Evolutionary conservation across 1,140 invertebrate genomes (phyloP).

Genomic region (Procambarus virginalis): DNA sequence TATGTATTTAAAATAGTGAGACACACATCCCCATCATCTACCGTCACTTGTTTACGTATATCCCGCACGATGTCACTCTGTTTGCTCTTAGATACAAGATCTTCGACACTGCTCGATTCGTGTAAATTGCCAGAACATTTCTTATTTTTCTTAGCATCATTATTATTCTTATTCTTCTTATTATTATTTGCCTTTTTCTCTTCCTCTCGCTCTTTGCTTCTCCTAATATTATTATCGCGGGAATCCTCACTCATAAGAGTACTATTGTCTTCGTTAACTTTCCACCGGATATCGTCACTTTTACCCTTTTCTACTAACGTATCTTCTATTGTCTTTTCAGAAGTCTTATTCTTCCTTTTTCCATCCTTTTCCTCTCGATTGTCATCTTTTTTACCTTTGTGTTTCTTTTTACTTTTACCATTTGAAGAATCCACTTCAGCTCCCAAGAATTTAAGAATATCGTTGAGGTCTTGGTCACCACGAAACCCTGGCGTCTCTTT

Average conservation of each 20-base stretch:
- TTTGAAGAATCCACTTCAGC: constrained; percentile 52
- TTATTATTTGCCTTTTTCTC: constrained; percentile 51
- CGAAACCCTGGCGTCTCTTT: constrained; percentile 45
- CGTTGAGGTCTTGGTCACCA: constrained; percentile 62
- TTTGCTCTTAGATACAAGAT: constrained; percentile 67
- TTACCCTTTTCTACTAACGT: constrained; percentile 15
- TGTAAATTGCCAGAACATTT: constrained; percentile 45
- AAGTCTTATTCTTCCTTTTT: constrained; percentile 13
- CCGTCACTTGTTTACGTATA: constrained; percentile 67
- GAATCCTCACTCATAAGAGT: constrained; percentile 14
- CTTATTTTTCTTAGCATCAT: constrained; percentile 53
- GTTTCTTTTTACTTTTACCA: constrained; percentile 55
- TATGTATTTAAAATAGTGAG: constrained; percentile 49
- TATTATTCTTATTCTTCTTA: constrained; percentile 58
- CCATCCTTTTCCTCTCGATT: constrained; percentile 33
- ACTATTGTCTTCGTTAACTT: constrained; percentile 51
- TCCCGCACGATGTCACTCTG: constrained; percentile 60
- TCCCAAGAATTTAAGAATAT: constrained; percentile 53
- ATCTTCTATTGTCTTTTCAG: constrained; percentile 33
- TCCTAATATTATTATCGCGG: constrained; percentile 42
- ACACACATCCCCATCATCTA: constrained; percentile 67
- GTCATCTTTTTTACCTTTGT: constrained; percentile 52
- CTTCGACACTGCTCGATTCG: constrained; percentile 68
- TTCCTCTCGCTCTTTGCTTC: constrained; percentile 52
- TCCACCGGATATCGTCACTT: constrained; percentile 21